Conservation (phyloP, 1,140 invertebrate species). For the Trichoplusia ni region DNA sequence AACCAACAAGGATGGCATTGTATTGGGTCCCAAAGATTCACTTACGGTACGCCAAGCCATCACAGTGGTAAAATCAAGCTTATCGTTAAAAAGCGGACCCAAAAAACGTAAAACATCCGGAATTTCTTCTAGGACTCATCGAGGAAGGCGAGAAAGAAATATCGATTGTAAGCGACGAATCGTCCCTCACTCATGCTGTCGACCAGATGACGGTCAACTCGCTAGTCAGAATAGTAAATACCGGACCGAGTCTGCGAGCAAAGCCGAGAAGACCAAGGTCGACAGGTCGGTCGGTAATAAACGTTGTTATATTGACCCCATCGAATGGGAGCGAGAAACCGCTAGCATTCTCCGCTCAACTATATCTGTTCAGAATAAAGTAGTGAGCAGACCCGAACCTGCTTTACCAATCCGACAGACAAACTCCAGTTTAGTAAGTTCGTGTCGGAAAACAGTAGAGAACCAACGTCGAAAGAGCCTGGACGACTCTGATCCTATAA, state of each 20-base stretch:
- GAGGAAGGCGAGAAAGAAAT: conserved; percentile 77
- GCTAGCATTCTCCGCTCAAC: conserved; percentile 74
- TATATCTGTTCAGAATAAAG: conserved; percentile 75
- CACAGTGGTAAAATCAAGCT: conserved; percentile 74
- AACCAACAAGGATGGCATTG: conserved; percentile 66
- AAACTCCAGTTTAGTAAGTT: conserved; percentile 58
- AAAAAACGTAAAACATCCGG: conserved; percentile 81
- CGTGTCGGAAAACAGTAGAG: conserved; percentile 47
- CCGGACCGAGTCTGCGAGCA: conserved; percentile 72
- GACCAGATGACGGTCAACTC: conserved; percentile 54
- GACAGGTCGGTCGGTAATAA: conserved; percentile 80
- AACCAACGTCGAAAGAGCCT: conserved; percentile 46
- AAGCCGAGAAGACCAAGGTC: conserved; percentile 59
- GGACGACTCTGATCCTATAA: conserved; percentile 60
- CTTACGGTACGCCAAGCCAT: conserved; percentile 78
- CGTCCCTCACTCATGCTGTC: conserved; percentile 69
- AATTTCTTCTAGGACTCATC: conserved; percentile 73
- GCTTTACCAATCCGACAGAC: conserved; percentile 51
- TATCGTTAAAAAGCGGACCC: conserved; percentile 59
- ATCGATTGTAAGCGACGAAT: conserved; percentile 65
- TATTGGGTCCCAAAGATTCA: conserved; percentile 64
- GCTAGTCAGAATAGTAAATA: conserved; percentile 57
- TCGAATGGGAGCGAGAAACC: conserved; percentile 76
- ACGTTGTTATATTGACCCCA: conserved; percentile 79
- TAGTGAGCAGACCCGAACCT: conserved; percentile 45